Base-by-base conservation (phyloP, 2,113 vertebrate species). In the Sialia sialis region DNA sequence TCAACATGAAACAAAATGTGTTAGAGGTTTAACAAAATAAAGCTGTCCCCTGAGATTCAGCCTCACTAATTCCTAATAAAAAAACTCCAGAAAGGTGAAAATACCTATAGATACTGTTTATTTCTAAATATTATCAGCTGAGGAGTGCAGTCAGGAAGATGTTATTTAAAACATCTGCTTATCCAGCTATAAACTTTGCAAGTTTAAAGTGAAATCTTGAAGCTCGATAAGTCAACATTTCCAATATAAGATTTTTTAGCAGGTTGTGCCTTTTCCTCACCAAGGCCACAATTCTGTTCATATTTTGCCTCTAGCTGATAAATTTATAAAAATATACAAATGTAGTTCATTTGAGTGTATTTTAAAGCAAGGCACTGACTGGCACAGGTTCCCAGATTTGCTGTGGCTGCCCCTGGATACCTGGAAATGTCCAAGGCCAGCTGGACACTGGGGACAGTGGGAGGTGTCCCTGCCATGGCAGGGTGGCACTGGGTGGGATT, bases 1-100 rank as follows among this genome's bases (percentile, higher is more conserved):
- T 85, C 79, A 25, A 95, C 82, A 87, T 87, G 76, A 95, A 95
- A 94, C 75, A 93, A 90, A 94, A 83, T 70, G 80, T 69, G 63
- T 51, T 58, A 30, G 49, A 85, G 82, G 21, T 77, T 96, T 93
- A 93, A 92, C 86, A 89, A 92, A 89, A 85, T 82, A 80, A 94
- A 93, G 67, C 84, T 86, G 58, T 20, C 84, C 70, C 84, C 63
- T 27, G 82, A 91, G 94, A 77, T 38, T 49, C 43, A 34, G 54
- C 80, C 56, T 58, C 60, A 55, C 55, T 91, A 89, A 94, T 78
- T 94, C 87, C 62, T n/a, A 63, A 13, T 29, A 23, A 66, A 90
- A 90, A 67, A 60, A 36, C 27, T 27, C 43, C 29, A 77, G 38
- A 83, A 90, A 95, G 43, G 66, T 91, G 62, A 75, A 93, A 79